Conservation (phyloP, 2,888 invertebrate species). For the Achlya flavicornis region DNA sequence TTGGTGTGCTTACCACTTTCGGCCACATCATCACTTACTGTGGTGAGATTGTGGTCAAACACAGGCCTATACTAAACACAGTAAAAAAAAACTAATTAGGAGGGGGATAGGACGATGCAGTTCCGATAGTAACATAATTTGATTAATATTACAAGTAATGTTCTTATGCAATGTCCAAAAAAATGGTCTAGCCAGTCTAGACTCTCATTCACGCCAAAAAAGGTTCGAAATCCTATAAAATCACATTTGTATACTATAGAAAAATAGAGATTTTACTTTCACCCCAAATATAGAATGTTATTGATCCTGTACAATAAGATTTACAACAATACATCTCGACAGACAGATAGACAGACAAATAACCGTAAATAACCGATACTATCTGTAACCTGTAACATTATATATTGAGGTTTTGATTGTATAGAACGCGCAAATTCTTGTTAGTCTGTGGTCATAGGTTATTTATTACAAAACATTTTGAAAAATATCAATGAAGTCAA, state of each 20-base stretch:
- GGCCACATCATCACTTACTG: no score
- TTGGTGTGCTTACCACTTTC: no score
- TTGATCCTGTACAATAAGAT: constrained; percentile 6
- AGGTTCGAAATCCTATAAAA: constrained; percentile 9
- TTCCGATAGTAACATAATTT: no score
- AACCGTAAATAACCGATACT: constrained; percentile 6
- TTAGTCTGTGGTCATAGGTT: not conserved
- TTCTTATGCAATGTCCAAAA: not conserved
- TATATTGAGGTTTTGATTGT: not conserved
- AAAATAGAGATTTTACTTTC: constrained; percentile 8
- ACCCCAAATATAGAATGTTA: constrained; percentile 4
- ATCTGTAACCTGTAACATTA: not conserved
- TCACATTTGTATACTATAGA: not conserved
- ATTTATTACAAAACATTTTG: not conserved
- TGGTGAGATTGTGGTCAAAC: no score
- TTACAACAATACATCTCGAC: not conserved
- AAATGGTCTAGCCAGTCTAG: not conserved
- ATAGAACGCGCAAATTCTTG: not conserved
- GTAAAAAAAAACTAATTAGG: no score
- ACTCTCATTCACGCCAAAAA: not conserved
- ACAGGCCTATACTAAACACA: no score
- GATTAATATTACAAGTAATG: not conserved
- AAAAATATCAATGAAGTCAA: not conserved
- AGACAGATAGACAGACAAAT: constrained; percentile 1
- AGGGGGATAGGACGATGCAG: no score